A percentile compares a stretch with the other conserved stretches of the same genome.
Conservation (phyloP, 2,797 vertebrate genomes). For the Sibirionetta formosa region DNA sequence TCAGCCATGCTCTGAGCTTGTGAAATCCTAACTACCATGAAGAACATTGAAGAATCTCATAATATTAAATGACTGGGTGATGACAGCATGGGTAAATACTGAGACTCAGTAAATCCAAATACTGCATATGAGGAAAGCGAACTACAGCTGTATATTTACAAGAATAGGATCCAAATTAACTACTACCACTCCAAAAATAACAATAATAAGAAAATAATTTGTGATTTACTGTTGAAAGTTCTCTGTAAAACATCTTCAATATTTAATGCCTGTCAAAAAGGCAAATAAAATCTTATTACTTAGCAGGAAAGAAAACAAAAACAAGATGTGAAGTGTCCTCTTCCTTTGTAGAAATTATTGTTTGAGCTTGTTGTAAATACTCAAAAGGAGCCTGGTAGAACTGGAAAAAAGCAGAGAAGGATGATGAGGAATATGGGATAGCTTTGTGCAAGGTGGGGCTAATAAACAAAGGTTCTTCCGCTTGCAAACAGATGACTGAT, state of each 20-base stretch:
- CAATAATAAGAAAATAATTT: neutral
- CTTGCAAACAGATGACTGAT: neutral
- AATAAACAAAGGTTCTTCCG: neutral
- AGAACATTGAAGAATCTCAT: neutral
- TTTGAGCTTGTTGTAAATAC: neutral
- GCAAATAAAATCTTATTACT: neutral
- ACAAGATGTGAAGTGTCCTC: neutral
- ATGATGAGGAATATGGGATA: neutral
- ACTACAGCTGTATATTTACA: neutral
- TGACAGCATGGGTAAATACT: neutral
- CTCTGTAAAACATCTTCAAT: neutral
- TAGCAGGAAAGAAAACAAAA: conserved; percentile 2
- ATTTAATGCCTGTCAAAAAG: neutral
- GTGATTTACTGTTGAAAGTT: conserved; percentile 18
- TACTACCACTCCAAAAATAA: neutral
- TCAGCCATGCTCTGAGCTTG: neutral
- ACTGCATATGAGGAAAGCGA: neutral
- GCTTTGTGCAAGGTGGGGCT: neutral
- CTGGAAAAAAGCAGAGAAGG: neutral
- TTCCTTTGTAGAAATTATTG: neutral
- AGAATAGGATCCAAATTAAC: neutral
- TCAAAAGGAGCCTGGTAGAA: neutral
- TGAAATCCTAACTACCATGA: neutral
- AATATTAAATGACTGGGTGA: neutral
- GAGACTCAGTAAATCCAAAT: neutral